These are phyloP conservation scores for Amphiprion ocellaris DNA, from an alignment of 2,113 vertebrate species.

Conservation along the genomic window DNA sequence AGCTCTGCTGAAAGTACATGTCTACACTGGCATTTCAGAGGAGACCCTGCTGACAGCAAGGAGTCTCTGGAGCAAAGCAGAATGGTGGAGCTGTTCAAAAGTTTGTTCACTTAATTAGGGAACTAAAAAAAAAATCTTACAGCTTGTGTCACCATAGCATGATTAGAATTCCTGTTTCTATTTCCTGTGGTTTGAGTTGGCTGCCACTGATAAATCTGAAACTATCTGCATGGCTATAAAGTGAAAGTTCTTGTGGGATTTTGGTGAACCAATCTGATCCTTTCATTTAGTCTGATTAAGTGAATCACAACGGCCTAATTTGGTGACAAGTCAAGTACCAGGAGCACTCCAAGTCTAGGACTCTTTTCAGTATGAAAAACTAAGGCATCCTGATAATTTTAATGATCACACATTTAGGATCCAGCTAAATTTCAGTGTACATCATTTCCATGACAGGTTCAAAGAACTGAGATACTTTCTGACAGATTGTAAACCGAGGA, in stretches of 20 bases:
- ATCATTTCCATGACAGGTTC: no score
- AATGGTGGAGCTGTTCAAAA: background rate
- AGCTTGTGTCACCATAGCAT: no score
- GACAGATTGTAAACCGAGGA: no score
- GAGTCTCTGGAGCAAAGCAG: background rate
- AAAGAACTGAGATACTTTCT: no score
- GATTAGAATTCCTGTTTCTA: no score
- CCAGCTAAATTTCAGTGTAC: no score
- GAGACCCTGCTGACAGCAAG: slow-evolving; percentile 3
- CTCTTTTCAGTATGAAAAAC: background rate
- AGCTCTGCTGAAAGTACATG: slow-evolving; percentile 10
- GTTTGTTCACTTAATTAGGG: background rate
- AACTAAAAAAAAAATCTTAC: no score
- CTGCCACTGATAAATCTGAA: background rate
- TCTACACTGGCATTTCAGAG: slow-evolving; percentile 14
- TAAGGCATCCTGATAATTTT: no score
- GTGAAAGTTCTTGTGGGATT: background rate
- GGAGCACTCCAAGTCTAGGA: background rate
- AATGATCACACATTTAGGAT: no score
- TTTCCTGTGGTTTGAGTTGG: no score
- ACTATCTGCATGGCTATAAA: background rate
- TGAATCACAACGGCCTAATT: background rate
- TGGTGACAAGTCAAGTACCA: background rate
- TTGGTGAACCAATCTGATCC: background rate
- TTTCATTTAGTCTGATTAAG: background rate